These are phyloP conservation scores for Coryphaenoides rupestris DNA, from an alignment of 2,113 vertebrate genomes.

Conservation along the genomic window DNA sequence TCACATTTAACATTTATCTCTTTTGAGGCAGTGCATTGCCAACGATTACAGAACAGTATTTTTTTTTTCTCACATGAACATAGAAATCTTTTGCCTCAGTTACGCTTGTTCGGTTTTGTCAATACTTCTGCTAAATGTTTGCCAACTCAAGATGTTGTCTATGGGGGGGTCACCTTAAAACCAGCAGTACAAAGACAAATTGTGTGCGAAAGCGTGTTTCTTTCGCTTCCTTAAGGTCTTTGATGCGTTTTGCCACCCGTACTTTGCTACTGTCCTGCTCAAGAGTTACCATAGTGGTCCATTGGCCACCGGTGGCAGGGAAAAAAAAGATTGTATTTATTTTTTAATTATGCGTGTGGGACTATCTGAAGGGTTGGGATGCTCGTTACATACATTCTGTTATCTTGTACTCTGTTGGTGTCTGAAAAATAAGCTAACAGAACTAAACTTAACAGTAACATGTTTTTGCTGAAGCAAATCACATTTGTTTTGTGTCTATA, in stretches of 20 bases:
- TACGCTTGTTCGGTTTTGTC: background rate
- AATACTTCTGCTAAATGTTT: constrained; percentile 7
- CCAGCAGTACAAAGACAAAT: constrained; percentile 11
- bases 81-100: constrained; percentile 1
- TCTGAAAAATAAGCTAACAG: no score
- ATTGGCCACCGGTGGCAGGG: background rate
- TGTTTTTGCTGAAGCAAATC: constrained; percentile 11
- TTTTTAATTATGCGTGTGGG: constrained; percentile 64
- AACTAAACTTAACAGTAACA: background rate
- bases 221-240: constrained; percentile 9
- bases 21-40: constrained; percentile 17
- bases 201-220: background rate
- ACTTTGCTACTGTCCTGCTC: constrained; percentile 20
- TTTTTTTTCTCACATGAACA: background rate
- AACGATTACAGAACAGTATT: constrained; percentile 28
- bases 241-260: background rate
- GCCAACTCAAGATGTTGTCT: constrained; percentile 6
- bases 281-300: constrained; percentile 16
- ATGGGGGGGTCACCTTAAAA: background rate
- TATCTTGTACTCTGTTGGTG: constrained; percentile 32
- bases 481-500: background rate
- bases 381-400: constrained; percentile 30
- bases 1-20: no score
- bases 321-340: constrained; percentile 64
- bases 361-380: constrained; percentile 51